Conservation (phyloP, 2,113 vertebrate species). For the Manacus vitellinus region DNA sequence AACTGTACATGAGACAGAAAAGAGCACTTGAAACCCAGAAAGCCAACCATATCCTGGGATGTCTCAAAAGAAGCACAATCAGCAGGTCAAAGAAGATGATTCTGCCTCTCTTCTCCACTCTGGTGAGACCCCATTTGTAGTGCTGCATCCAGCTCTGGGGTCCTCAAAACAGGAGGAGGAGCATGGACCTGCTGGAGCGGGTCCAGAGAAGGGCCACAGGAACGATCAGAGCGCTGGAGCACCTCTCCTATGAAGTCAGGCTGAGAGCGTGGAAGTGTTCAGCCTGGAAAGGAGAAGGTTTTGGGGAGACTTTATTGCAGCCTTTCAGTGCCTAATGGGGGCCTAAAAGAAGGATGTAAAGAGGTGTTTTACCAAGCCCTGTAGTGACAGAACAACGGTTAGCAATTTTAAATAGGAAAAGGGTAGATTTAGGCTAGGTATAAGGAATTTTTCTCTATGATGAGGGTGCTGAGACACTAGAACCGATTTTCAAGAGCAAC, state of each 20-base stretch:
- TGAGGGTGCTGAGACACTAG: background rate
- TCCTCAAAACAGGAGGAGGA: background rate
- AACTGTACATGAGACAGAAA: background rate
- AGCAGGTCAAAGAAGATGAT: background rate
- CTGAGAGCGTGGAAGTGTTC: background rate
- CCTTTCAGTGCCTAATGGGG: background rate
- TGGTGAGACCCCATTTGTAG: background rate
- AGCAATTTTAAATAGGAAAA: background rate
- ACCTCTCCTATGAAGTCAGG: background rate
- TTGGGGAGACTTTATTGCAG: background rate
- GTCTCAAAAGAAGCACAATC: fast-evolving
- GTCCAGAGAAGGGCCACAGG: background rate
- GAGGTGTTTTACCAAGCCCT: background rate
- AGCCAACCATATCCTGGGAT: background rate
- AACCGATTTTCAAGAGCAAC: background rate
- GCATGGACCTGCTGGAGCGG: fast-evolving
- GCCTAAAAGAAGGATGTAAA: background rate
- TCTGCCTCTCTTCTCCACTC: background rate
- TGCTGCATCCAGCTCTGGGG: background rate
- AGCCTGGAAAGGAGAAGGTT: background rate
- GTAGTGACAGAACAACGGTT: background rate
- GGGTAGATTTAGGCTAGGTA: background rate
- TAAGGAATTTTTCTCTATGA: background rate
- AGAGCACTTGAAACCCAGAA: background rate
- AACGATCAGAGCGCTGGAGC: background rate